Base-by-base conservation (phyloP, 2,888 invertebrate genomes). In the Scaptomyza cyrtandrae region DNA sequence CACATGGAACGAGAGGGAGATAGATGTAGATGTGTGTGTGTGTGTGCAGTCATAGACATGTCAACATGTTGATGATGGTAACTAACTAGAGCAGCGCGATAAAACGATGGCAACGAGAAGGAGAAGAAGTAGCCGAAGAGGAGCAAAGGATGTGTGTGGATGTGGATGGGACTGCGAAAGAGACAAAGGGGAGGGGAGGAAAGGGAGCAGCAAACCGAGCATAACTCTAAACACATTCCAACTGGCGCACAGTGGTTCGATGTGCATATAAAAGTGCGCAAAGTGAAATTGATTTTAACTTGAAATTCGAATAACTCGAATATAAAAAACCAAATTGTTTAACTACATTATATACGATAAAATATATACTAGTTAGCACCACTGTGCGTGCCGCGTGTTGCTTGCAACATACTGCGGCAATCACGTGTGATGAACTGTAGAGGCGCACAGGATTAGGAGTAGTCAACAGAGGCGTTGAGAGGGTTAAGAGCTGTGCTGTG, bases 41-140 rank as follows among this genome's bases (percentile, higher is more conserved):
- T 61, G 63, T 65, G 72, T 70, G 74, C 78, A 87, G 83, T 86
- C 88, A 88, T 86, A 88, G 85, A 86, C 85, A 86, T 86, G 85
- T 86, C 85, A 86, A 86, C 85, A 86, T 88, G 85, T 88, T 86
- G 88, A 86, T 88, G 88, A 85, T 88, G 85, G 86, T 75, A 85
- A 87, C 85, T 85, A 85, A 85, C 88, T 82, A 71, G 78, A 86
- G 81, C 87, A 82, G 75, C 86, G 87, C 85, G 76, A 78, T 75
- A 78, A 80, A 79, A 52, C 66, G 68, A 58, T 57, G 67, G 61
- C 61, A 57, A 61, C 55, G 24, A 24, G 56, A 57, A 43, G 58
- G 27, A 45, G 39, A n/a, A 39, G 39, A 39, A 57, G 52, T 43
- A 62, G 64, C 43, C 55, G 60, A 31, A 39, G 39, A 2, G 13